phyloP scores from a whole-genome alignment of 2,797 vertebrate species.

The Hemitrygon akajei region DNA sequence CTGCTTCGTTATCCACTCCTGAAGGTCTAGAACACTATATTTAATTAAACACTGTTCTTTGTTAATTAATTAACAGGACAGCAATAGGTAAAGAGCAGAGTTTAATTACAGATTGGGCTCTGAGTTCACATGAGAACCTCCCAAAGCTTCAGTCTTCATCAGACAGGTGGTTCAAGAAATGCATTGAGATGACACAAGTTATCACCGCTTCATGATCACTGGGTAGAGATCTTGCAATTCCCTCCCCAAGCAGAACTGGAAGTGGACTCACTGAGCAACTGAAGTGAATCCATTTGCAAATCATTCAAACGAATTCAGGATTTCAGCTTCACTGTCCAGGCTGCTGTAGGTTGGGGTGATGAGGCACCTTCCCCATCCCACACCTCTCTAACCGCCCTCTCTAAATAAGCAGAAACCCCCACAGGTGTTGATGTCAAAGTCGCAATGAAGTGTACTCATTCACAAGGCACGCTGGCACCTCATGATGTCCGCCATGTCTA shows the following conservation, averaged over 20 bases:
- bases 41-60: too few species aligned
- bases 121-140: not conserved
- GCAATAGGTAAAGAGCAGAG: not conserved
- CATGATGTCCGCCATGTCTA: not conserved
- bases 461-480: not conserved
- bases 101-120: not conserved
- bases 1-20: not conserved
- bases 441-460: not conserved
- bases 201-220: too few species aligned
- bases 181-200: too few species aligned
- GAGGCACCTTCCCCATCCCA: not conserved
- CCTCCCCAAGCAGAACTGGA: too few species aligned
- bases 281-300: too few species aligned
- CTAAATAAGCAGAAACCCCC: not conserved
- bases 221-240: too few species aligned
- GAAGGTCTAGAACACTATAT: too few species aligned
- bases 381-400: not conserved
- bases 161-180: too few species aligned
- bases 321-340: not conserved
- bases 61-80: not conserved
- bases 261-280: too few species aligned
- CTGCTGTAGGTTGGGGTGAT: not conserved
- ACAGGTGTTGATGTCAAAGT: not conserved
- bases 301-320: too few species aligned
- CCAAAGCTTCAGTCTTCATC: too few species aligned